phyloP scores from a whole-genome alignment of 2,113 vertebrate genomes.

The Melanostigma gelatinosum region DNA sequence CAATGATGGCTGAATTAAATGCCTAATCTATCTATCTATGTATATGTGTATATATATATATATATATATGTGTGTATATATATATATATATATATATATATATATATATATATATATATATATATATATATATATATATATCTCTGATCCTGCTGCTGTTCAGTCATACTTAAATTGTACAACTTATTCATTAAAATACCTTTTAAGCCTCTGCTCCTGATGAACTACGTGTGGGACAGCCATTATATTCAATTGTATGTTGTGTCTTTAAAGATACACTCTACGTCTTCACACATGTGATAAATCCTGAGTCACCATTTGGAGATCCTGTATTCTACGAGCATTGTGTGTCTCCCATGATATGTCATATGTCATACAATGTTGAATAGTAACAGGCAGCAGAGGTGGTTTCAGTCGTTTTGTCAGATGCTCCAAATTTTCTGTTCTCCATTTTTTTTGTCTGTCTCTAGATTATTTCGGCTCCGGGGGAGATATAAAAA shows the following conservation, averaged over 20 bases:
- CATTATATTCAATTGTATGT: not conserved
- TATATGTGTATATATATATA: too few relatives aligned
- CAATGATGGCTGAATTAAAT: not conserved
- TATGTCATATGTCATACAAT: not conserved
- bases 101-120: too few relatives aligned
- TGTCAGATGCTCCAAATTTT: not conserved
- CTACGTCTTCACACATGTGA: not conserved
- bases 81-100: not conserved
- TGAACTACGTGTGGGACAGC: not conserved
- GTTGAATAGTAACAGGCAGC: not conserved
- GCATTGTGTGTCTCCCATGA: not conserved
- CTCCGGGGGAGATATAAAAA: conserved; percentile 5
- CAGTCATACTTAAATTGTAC: not conserved
- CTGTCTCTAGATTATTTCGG: not conserved
- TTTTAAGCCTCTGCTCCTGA: not conserved
- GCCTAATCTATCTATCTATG: not conserved
- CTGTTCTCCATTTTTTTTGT: not conserved
- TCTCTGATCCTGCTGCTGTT: not conserved
- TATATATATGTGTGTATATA: too few relatives aligned
- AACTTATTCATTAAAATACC: not conserved
- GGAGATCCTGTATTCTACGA: not conserved
- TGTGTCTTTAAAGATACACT: not conserved
- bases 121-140: not conserved
- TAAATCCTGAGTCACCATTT: not conserved
- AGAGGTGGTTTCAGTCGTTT: not conserved